Conservation (phyloP, 37 sponge, comb jelly and placozoan genomes). For the Crambe crambe region DNA sequence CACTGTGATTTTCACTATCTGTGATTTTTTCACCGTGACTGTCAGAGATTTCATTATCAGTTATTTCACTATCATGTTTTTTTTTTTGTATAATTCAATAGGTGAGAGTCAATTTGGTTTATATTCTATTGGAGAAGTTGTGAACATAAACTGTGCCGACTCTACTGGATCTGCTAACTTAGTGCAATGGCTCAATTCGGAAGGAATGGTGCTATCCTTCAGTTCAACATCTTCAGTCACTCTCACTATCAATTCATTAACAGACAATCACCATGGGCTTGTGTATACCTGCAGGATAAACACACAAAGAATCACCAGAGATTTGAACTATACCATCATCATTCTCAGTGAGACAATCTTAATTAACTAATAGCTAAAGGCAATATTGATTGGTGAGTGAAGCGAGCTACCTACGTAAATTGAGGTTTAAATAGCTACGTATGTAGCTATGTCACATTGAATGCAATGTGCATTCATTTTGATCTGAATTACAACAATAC, state of each 20-base stretch:
- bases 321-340: slow-evolving; percentile 6
- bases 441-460: too few species aligned
- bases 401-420: too few species aligned
- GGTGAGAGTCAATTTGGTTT: slow-evolving; percentile 14
- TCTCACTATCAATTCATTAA: not conserved
- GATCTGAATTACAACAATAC: too few species aligned
- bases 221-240: not conserved
- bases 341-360: slow-evolving; percentile 9
- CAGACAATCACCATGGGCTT: not conserved
- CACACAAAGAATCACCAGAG: not conserved
- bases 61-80: not conserved
- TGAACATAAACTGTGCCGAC: slow-evolving; percentile 4
- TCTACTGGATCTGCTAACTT: not conserved
- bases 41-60: not conserved
- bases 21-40: not conserved
- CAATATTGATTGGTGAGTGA: too few species aligned
- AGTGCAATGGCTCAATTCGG: slow-evolving; percentile 8
- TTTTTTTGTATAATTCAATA: not conserved
- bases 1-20: too few species aligned
- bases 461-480: too few species aligned
- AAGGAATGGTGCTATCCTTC: slow-evolving; percentile 1
- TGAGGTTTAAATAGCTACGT: too few species aligned
- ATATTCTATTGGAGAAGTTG: slow-evolving; percentile 7
- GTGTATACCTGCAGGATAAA: slow-evolving; percentile 8
- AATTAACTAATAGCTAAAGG: too few species aligned